phyloP scores from a whole-genome alignment of 2,797 vertebrate species.

The Acrossocheilus fasciatus region DNA sequence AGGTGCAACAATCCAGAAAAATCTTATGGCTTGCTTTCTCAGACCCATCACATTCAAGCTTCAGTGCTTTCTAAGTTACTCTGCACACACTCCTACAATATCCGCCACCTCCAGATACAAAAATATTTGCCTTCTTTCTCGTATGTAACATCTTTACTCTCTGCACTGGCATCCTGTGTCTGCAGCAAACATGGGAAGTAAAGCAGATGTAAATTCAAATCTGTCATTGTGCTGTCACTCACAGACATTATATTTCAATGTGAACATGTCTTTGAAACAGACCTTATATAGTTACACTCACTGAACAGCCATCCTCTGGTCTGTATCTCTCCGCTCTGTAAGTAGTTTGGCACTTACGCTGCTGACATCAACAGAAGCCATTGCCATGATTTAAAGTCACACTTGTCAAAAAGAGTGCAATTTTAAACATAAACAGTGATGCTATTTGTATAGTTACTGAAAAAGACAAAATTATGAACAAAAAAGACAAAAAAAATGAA shows the following conservation, averaged over 20 bases:
- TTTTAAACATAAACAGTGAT: background rate
- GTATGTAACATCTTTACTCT: background rate
- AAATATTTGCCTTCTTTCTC: background rate
- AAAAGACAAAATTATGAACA: background rate
- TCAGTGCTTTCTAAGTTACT: background rate
- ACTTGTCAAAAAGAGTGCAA: background rate
- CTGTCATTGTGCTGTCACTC: background rate
- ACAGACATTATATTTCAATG: background rate
- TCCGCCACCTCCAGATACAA: conserved; percentile 4
- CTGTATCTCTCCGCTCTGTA: background rate
- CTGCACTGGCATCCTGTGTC: background rate
- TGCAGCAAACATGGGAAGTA: background rate
- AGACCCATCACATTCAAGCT: background rate
- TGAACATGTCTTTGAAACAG: background rate
- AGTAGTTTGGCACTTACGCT: background rate
- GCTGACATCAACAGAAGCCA: background rate
- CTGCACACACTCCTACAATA: conserved; percentile 3
- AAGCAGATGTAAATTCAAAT: background rate
- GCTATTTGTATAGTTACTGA: background rate
- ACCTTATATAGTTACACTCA: background rate
- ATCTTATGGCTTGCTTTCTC: background rate
- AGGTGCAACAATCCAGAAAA: background rate
- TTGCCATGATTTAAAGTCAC: background rate
- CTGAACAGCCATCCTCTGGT: background rate
- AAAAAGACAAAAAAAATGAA: background rate